Percentiles rank a stretch among this genome's conserved stretches.
phyloP scores from a whole-genome alignment of 2,797 vertebrate species.

The Chromobotia macracanthus region DNA sequence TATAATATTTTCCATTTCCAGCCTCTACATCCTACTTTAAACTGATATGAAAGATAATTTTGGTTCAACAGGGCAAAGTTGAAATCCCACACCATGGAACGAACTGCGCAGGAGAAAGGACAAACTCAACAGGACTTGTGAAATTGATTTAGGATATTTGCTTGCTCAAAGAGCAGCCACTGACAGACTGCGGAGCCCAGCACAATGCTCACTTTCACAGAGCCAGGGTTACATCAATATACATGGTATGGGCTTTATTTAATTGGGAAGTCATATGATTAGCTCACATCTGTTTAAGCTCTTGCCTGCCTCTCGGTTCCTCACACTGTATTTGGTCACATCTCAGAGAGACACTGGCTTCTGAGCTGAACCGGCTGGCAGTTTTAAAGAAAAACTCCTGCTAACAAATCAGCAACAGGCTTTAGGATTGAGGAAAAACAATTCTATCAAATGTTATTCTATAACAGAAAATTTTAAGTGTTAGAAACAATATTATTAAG shows the following conservation, averaged over 20 bases:
- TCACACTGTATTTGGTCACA: constrained; percentile 21
- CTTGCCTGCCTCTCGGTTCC: constrained; percentile 61
- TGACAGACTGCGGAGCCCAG: constrained; percentile 38
- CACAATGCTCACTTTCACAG: constrained; percentile 59
- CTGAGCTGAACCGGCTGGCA: background rate
- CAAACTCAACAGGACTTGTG: constrained; percentile 42
- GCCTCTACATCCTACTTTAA: constrained; percentile 3
- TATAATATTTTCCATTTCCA: constrained; percentile 27
- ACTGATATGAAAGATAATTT: constrained; percentile 24
- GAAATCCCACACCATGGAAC: constrained; percentile 21
- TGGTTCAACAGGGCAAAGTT: constrained; percentile 19
- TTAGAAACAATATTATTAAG: too few relatives aligned
- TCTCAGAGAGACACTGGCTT: constrained; percentile 11
- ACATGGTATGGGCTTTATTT: constrained; percentile 68
- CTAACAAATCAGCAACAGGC: constrained; percentile 5
- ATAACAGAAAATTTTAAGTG: too few relatives aligned
- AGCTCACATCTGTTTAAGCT: constrained; percentile 78
- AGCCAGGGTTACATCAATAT: constrained; percentile 70
- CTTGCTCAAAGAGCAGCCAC: constrained; percentile 42
- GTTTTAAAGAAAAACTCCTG: constrained; percentile 33
- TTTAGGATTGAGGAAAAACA: background rate
- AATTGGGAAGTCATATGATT: constrained; percentile 73
- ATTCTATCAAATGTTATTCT: background rate
- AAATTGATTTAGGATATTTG: constrained; percentile 50
- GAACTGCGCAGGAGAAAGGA: constrained; percentile 25